Conservation (phyloP, 2,113 vertebrate genomes). For the Amblyornis subalaris region DNA sequence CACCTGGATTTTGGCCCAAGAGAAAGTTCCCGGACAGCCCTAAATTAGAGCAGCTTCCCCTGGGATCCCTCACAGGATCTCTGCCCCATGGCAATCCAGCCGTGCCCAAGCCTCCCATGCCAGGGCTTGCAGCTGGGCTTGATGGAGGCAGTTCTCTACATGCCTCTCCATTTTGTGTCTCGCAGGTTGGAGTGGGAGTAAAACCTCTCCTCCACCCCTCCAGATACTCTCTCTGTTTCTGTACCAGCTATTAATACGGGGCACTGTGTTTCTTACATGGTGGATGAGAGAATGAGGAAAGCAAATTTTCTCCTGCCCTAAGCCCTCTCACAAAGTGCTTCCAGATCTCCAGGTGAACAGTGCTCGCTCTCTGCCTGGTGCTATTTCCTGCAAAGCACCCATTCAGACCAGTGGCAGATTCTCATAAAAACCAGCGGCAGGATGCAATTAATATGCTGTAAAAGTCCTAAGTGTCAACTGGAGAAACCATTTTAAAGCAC, state of each 20-base stretch:
- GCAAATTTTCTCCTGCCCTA: neutral
- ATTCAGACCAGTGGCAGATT: neutral
- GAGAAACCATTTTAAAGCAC: slow-evolving; percentile 1
- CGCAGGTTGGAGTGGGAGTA: neutral
- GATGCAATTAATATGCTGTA: slow-evolving; percentile 27
- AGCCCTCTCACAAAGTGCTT: neutral
- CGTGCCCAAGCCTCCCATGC: neutral
- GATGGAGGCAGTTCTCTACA: slow-evolving; percentile 42
- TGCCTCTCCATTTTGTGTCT: neutral
- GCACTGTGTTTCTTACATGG: neutral
- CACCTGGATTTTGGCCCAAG: neutral
- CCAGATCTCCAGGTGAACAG: slow-evolving; percentile 5
- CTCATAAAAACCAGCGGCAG: neutral
- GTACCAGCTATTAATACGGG: neutral
- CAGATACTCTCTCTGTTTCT: neutral
- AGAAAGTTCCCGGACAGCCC: neutral
- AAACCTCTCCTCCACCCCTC: slow-evolving; percentile 2
- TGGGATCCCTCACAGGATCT: neutral
- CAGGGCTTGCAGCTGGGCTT: slow-evolving; percentile 33
- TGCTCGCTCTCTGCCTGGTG: neutral
- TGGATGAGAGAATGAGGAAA: neutral
- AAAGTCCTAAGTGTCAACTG: neutral
- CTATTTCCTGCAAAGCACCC: neutral
- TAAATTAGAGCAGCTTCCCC: neutral
- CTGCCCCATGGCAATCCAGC: neutral